A percentile compares a stretch with the other conserved stretches of the same genome.
These are phyloP conservation scores for Thomomys bottae DNA, from an alignment of 2,113 vertebrate species.

Conservation along the genomic window DNA sequence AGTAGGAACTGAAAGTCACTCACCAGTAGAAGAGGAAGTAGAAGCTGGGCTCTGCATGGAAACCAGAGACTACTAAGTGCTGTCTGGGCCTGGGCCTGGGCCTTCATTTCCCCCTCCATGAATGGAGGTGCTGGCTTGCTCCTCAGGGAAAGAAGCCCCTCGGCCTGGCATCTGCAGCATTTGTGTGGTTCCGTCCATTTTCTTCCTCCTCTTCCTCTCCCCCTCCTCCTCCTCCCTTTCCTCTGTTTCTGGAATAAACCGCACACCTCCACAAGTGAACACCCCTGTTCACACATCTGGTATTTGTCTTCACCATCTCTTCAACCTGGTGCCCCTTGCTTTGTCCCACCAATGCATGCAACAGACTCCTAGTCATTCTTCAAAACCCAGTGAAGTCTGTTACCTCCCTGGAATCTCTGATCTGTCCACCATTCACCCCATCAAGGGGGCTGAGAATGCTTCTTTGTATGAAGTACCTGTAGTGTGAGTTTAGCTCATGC, in stretches of 20 bases:
- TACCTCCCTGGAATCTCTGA: neutral
- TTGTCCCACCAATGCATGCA: fast-evolving
- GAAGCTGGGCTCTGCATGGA: neutral
- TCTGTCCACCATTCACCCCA: neutral
- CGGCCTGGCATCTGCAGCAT: neutral
- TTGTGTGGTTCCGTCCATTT: fast-evolving
- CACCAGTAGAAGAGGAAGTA: neutral
- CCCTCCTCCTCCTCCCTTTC: too few species aligned
- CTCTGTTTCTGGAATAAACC: neutral
- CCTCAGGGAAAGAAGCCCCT: neutral
- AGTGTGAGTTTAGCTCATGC: neutral
- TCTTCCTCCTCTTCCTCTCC: too few species aligned
- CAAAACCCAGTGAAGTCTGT: neutral
- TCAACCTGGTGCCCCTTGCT: neutral
- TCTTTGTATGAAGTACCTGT: neutral
- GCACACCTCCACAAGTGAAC: fast-evolving
- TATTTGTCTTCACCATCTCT: neutral
- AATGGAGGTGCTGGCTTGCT: neutral
- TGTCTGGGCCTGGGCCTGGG: neutral
- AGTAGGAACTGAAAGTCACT: neutral
- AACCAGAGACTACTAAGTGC: neutral
- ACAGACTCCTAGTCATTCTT: slow-evolving; percentile 32
- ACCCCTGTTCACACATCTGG: too few species aligned
- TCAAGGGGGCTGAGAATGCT: neutral
- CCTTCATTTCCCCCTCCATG: neutral